Evolutionary conservation across 2,113 vertebrate species (phyloP), one percentile per base, ranked within the genome.

Genomic region (Dolichallabes microphthalmus): DNA sequence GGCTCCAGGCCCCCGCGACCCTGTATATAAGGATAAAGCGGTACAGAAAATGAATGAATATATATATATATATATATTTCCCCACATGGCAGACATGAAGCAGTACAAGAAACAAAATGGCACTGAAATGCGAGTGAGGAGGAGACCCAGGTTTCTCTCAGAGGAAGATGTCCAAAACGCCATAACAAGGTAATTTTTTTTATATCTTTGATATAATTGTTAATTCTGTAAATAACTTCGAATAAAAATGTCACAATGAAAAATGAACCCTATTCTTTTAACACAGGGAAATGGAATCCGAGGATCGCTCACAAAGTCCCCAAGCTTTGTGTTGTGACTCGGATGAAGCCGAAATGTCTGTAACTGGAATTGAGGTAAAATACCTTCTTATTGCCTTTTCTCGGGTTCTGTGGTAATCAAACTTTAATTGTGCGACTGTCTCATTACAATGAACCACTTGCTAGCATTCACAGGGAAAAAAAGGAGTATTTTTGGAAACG

Each of bases 131-230:
- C 20, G 10, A 0, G 77, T 89, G 10, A 85, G 80, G 45, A 83
- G 88, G 20, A 84, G 88, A 35, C 88, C 88, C 1, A 15, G 14
- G 53, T 89, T 87, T n/a, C n/a, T 87, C 39, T 87, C 88, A 2
- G 39, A 79, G 30, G 8, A 30, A 2, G 81, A 83, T 58, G 86
- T 81, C 60, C 58, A 86, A 30, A 76, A 27, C 1, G 20, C 53
- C 61, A 87, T 39, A 81, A 39, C 45, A 66, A 77, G 88, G 88
- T 88, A 57, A 76, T 13, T 17, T 69, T 17, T 68, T 5, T 19
- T 52, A 10, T 13, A 27, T 77, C n/a, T 77, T 61, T 15, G 7
- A 61, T 25, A 61, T 25, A 11, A 25, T 61, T 25, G 22, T 2
- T 60, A 60, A 19, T 60, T 60, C 58, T 60, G 22, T 25, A 61